These are phyloP conservation scores for Otus scops DNA, from an alignment of 2,797 vertebrate species.

Conservation along the genomic window DNA sequence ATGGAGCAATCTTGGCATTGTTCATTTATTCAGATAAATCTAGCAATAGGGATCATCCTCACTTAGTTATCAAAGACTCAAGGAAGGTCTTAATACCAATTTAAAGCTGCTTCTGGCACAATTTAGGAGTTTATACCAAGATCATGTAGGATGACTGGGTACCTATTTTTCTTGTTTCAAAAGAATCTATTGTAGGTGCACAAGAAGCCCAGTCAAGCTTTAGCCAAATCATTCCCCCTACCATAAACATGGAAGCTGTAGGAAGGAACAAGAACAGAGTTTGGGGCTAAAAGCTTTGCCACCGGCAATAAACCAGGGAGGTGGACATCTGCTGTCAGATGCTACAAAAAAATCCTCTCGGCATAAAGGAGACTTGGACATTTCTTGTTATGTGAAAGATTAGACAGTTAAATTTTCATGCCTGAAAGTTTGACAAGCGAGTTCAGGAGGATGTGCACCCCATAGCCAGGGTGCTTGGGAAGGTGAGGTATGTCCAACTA, in stretches of 20 bases:
- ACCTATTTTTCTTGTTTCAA: not conserved
- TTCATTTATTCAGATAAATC: not conserved
- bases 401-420: not conserved
- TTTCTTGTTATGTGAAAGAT: not conserved
- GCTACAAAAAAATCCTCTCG: not conserved
- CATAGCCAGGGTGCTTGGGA: not conserved
- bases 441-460: not conserved
- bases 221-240: not conserved
- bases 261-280: fast-evolving
- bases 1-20: not conserved
- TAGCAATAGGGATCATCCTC: not conserved
- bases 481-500: not conserved
- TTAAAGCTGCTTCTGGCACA: not conserved
- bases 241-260: not conserved
- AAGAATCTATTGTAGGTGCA: not conserved
- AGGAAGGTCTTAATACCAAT: not conserved
- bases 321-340: not conserved
- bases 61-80: not conserved
- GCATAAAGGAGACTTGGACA: not conserved
- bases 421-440: not conserved
- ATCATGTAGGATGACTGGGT: not conserved
- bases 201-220: not conserved
- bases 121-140: not conserved
- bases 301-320: fast-evolving
- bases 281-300: not conserved